Conservation (phyloP, 2,888 invertebrate species). For the Megaustenia siamemsis region DNA sequence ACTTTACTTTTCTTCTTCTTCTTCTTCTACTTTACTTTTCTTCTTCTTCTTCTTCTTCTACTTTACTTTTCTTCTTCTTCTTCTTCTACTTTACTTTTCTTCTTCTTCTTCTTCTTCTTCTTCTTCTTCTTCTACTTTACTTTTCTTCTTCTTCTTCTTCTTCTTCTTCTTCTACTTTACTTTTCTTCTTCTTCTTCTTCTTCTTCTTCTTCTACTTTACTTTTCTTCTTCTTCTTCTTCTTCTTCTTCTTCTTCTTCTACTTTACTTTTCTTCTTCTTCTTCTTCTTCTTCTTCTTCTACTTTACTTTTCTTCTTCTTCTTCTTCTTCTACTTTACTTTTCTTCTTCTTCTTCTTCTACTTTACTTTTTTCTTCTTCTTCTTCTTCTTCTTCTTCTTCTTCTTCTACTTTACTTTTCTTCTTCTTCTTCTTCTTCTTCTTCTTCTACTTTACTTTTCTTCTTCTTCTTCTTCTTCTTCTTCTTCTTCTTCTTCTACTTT, state of each 20-base stretch:
- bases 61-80: background rate
- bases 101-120: too few species aligned
- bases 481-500: background rate
- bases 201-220: background rate
- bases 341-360: background rate
- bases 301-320: background rate
- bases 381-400: background rate
- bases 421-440: background rate
- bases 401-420: background rate
- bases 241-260: background rate
- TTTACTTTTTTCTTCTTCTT: slow-evolving; percentile 19
- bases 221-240: background rate
- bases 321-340: background rate
- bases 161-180: background rate
- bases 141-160: background rate
- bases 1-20: background rate
- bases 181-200: background rate
- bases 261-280: background rate
- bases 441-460: background rate
- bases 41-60: background rate
- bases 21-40: background rate
- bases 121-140: too few species aligned
- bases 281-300: background rate
- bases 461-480: slow-evolving; percentile 7
- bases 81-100: background rate